phyloP scores from a whole-genome alignment of 1,140 invertebrate species.

The Diorhabda sublineata region DNA sequence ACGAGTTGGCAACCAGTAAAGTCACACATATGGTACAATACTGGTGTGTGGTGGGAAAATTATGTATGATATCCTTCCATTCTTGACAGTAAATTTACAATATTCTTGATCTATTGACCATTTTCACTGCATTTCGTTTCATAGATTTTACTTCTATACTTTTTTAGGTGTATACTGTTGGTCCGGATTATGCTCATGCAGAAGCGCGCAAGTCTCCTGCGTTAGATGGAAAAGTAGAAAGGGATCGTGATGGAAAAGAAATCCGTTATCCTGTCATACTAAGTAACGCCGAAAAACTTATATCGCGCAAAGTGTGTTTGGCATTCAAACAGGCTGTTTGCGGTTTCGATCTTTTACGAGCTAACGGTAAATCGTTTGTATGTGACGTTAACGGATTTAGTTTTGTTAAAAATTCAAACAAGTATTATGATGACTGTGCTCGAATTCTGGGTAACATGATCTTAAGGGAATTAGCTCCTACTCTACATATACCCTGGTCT shows the following conservation, averaged over 20 bases:
- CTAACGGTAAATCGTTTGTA: slow-evolving; percentile 88
- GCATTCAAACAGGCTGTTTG: slow-evolving; percentile 99
- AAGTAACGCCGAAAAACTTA: slow-evolving; percentile 97
- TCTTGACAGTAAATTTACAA: no score
- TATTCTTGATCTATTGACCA: no score
- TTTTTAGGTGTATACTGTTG: slow-evolving; percentile 82
- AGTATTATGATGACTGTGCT: slow-evolving; percentile 99
- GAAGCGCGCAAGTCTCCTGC: slow-evolving; percentile 98
- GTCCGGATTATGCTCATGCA: slow-evolving; percentile 98
- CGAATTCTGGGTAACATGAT: slow-evolving; percentile 92
- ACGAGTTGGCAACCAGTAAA: no score
- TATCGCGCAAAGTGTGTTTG: slow-evolving; percentile 95
- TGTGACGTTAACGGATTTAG: slow-evolving; percentile 99
- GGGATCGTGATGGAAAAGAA: slow-evolving; percentile 98
- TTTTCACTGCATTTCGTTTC: no score
- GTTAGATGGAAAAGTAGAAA: slow-evolving; percentile 96
- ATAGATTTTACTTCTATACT: neutral
- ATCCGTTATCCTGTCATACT: slow-evolving; percentile 98
- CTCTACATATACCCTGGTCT: slow-evolving; percentile 93
- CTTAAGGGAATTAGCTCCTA: slow-evolving; percentile 86
- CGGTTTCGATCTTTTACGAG: slow-evolving; percentile 91
- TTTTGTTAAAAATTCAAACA: slow-evolving; percentile 99
- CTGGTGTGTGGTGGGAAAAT: no score
- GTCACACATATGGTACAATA: no score
- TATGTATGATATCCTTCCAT: no score